phyloP scores from a whole-genome alignment of 2,888 invertebrate genomes.

The Ectemnius cavifrons region DNA sequence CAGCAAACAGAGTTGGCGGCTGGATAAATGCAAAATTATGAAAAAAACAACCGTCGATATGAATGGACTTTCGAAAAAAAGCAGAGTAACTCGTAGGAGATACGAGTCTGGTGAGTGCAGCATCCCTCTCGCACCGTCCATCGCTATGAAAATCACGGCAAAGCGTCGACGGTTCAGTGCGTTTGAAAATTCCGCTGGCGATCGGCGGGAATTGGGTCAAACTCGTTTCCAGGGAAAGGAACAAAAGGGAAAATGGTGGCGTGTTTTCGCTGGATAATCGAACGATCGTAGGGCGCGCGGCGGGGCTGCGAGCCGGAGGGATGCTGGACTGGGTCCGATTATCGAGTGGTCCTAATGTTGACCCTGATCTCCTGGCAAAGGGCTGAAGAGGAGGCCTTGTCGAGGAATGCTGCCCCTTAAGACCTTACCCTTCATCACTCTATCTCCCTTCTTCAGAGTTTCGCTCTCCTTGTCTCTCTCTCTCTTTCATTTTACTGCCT shows the following conservation, averaged over 20 bases:
- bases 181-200: not conserved
- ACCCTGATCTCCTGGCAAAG: constrained; percentile 59
- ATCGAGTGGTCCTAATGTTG: constrained; percentile 48
- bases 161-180: not conserved
- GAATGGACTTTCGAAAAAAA: too few relatives aligned
- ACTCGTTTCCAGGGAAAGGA: not conserved
- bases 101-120: too few relatives aligned
- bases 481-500: constrained; percentile 11
- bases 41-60: too few relatives aligned
- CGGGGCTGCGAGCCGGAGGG: constrained; percentile 31
- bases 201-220: not conserved
- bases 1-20: too few relatives aligned
- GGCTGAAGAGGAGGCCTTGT: constrained; percentile 61
- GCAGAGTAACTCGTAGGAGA: too few relatives aligned
- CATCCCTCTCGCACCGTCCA: too few relatives aligned
- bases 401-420: constrained; percentile 65
- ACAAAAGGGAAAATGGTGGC: not conserved
- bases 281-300: constrained; percentile 49
- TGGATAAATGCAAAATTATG: too few relatives aligned
- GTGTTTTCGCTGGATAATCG: constrained; percentile 24
- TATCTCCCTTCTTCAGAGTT: constrained; percentile 6
- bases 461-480: constrained; percentile 27
- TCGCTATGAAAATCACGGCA: not conserved
- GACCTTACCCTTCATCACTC: constrained; percentile 25
- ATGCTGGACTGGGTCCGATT: constrained; percentile 33